Base-by-base conservation (phyloP, 2,888 invertebrate genomes). In the Oasisia sp. region DNA sequence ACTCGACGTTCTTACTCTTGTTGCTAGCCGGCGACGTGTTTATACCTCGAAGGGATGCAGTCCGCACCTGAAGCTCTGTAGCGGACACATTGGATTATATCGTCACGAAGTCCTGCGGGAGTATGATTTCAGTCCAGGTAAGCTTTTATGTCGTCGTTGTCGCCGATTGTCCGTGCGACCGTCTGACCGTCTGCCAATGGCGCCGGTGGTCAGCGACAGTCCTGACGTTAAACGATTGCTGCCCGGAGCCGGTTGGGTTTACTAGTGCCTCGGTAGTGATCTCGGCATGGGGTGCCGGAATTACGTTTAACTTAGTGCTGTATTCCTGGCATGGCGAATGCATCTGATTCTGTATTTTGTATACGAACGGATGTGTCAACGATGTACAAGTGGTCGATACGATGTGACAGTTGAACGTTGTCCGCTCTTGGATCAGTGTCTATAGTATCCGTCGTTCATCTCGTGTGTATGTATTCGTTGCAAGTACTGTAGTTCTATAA, bases 121-220 rank as follows among this genome's bases (percentile, higher is more conserved):
- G 74, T n/a, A 74, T 74, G 74, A 74, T 74, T 74, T 74, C 74
- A 74, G 74, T 74, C 74, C 74, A 74, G 74, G 74, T 74, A 74
- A 74, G 74, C 74, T 2, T 74, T 74, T 19, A 74, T 74, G 74
- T 74, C 74, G n/a, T n/a, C 74, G n/a, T 19, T 27, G 74, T 74
- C 74, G 19, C 74, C 56, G 11, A 56, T 27, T 74, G 74, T 74
- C 74, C 74, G 27, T 19, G 27, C n/a, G 74, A 27, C 27, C n/a
- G 74, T 74, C 27, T n/a, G 74, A 5, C 74, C 19, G 74, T 5
- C 74, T 19, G 74, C 74, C 5, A n/a, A 27, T n/a, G 74, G 27
- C 74, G 19, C 19, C 19, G 14, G 19, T 74, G 27, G 74, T 74
- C 19, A n/a, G 2, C 27, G 74, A 74, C 27, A 27, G 27, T 74